Percentiles rank a stretch among this genome's conserved stretches.
These are phyloP conservation scores for Crematogaster levior DNA, from an alignment of 2,888 invertebrate species.

Conservation along the genomic window DNA sequence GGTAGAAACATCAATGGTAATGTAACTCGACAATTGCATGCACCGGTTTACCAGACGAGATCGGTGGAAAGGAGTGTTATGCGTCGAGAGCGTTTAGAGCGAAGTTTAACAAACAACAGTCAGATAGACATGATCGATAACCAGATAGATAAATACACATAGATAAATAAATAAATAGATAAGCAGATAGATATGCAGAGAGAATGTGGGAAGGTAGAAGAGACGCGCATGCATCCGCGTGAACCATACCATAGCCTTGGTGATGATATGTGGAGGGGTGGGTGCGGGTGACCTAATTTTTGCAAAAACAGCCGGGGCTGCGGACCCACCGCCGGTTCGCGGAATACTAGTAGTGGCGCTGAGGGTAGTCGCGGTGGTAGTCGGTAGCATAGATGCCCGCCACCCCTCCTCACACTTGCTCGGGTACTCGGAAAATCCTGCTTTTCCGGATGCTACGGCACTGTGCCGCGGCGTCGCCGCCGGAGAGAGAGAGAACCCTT, in stretches of 20 bases:
- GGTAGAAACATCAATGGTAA: slow-evolving; percentile 21
- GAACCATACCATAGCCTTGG: slow-evolving; percentile 23
- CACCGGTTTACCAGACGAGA: not conserved
- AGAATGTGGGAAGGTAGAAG: not conserved
- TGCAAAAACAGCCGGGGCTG: slow-evolving; percentile 70
- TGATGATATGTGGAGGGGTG: slow-evolving; percentile 21
- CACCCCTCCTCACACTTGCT: slow-evolving; percentile 54
- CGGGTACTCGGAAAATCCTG: slow-evolving; percentile 71
- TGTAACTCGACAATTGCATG: not conserved
- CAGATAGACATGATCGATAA: slow-evolving; percentile 16
- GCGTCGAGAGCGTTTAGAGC: not conserved
- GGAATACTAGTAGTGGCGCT: slow-evolving; percentile 52
- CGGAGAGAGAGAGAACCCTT: slow-evolving; percentile 79
- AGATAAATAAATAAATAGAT: slow-evolving; percentile 14
- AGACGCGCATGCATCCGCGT: slow-evolving; percentile 31
- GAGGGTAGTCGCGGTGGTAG: slow-evolving; percentile 43
- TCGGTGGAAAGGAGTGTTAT: slow-evolving; percentile 3
- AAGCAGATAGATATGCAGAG: not conserved
- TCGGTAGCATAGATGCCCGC: slow-evolving; percentile 44
- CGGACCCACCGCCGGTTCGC: slow-evolving; percentile 41
- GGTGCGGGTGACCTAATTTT: slow-evolving; percentile 77
- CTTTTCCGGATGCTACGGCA: slow-evolving; percentile 84
- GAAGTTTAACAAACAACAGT: slow-evolving; percentile 18
- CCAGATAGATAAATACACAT: not conserved
- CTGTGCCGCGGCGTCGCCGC: slow-evolving; percentile 80